phyloP scores from a whole-genome alignment of 2,888 invertebrate genomes.

The Chloromyia formosa region DNA sequence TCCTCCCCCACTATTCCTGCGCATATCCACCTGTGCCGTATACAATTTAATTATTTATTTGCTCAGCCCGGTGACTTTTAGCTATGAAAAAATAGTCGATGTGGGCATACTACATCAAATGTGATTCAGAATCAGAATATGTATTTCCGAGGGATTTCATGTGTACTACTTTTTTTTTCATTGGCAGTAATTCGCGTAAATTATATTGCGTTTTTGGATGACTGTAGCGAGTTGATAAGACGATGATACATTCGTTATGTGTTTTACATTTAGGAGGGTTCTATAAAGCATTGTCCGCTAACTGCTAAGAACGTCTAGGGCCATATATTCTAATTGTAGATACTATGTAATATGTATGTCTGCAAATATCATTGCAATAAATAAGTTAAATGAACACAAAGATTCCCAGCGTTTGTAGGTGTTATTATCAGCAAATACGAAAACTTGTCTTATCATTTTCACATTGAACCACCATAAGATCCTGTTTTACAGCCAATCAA shows the following conservation, averaged over 20 bases:
- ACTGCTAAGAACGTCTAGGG: no score
- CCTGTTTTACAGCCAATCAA: no score
- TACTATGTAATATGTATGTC: no score
- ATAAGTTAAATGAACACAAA: no score
- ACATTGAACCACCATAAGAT: no score
- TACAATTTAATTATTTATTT: conserved; percentile 33
- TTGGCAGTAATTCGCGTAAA: not conserved
- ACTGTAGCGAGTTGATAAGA: not conserved
- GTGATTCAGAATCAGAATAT: conserved; percentile 23
- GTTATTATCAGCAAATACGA: no score
- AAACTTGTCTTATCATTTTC: no score
- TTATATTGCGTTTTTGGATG: not conserved
- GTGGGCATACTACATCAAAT: conserved; percentile 7
- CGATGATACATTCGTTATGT: not conserved
- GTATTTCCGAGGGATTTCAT: not conserved
- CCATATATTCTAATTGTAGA: no score
- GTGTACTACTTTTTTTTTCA: not conserved
- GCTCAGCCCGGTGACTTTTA: conserved; percentile 27
- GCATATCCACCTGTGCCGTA: conserved; percentile 2
- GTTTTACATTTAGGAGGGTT: not conserved
- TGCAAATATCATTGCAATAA: no score
- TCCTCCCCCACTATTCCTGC: not conserved
- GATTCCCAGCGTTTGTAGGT: no score
- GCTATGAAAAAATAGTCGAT: not conserved
- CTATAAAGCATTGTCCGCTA: not conserved